These are phyloP conservation scores for Busseola fusca DNA, from an alignment of 2,888 invertebrate species.

Conservation along the genomic window DNA sequence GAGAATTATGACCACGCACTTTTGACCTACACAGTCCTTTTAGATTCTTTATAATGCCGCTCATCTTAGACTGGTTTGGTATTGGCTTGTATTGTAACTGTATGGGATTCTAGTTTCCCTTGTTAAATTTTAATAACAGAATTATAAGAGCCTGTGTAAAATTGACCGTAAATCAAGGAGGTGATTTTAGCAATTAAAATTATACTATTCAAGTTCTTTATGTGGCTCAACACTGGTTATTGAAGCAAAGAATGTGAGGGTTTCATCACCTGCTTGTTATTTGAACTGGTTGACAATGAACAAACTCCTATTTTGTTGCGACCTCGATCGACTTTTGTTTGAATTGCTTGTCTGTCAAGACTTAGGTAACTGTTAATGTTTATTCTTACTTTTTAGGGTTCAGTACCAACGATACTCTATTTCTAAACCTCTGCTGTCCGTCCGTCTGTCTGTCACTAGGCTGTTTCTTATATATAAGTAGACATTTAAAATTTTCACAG, in stretches of 20 bases:
- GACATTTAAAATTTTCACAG: not conserved
- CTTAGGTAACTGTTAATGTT: not conserved
- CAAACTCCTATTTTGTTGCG: conserved; percentile 5
- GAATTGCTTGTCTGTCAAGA: conserved; percentile 27
- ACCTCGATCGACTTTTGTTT: conserved; percentile 43
- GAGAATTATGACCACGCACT: conserved; percentile 72
- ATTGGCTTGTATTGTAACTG: conserved; percentile 72
- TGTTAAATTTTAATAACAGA: conserved; percentile 75
- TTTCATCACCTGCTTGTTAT: conserved; percentile 41
- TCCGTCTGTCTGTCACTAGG: not conserved
- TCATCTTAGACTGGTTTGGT: conserved; percentile 68
- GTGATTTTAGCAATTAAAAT: conserved; percentile 37
- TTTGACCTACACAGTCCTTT: conserved; percentile 68
- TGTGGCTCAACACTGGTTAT: conserved; percentile 1
- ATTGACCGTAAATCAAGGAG: conserved; percentile 45
- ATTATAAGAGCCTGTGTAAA: conserved; percentile 34
- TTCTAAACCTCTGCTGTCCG: not conserved
- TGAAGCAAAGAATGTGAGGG: conserved; percentile 8
- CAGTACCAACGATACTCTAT: not conserved
- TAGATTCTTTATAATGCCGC: conserved; percentile 67
- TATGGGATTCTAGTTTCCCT: conserved; percentile 71
- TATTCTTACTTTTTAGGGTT: not conserved
- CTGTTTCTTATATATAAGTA: not conserved
- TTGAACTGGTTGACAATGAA: conserved; percentile 47
- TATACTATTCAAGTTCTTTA: conserved; percentile 19